Evolutionary conservation across 2,113 vertebrate genomes (phyloP).

Genomic region (Axis porcinus): DNA sequence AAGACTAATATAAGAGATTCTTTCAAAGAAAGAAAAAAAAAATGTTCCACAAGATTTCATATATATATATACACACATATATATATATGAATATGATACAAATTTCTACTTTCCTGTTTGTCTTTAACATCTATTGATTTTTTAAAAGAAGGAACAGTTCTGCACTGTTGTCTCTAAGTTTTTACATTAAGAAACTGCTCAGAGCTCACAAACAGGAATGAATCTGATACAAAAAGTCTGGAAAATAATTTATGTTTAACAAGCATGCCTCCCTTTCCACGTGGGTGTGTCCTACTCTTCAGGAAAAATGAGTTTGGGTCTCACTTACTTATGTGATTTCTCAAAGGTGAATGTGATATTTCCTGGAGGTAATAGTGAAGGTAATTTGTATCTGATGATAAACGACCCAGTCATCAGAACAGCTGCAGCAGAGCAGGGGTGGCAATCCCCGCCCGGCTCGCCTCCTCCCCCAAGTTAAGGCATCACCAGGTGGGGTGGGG

Average conservation of each 20-base stretch:
- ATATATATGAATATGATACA: background rate
- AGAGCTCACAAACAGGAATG: slow-evolving; percentile 18
- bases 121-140: background rate
- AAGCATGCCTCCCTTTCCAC: background rate
- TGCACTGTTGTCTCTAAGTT: background rate
- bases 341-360: background rate
- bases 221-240: background rate
- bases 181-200: slow-evolving; percentile 4
- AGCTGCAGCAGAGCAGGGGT: accelerated
- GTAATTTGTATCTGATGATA: accelerated
- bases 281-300: background rate
- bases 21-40: slow-evolving; percentile 39
- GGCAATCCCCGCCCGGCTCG: accelerated
- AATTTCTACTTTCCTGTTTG: slow-evolving; percentile 5
- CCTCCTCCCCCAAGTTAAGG: accelerated
- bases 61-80: background rate
- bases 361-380: background rate
- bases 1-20: slow-evolving; percentile 44
- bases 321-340: background rate
- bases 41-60: background rate
- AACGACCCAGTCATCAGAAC: accelerated
- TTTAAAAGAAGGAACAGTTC: background rate
- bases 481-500: background rate
- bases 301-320: background rate
- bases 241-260: background rate